Base-by-base conservation (phyloP, 1,140 invertebrate genomes). In the Drosophila subobscura region DNA sequence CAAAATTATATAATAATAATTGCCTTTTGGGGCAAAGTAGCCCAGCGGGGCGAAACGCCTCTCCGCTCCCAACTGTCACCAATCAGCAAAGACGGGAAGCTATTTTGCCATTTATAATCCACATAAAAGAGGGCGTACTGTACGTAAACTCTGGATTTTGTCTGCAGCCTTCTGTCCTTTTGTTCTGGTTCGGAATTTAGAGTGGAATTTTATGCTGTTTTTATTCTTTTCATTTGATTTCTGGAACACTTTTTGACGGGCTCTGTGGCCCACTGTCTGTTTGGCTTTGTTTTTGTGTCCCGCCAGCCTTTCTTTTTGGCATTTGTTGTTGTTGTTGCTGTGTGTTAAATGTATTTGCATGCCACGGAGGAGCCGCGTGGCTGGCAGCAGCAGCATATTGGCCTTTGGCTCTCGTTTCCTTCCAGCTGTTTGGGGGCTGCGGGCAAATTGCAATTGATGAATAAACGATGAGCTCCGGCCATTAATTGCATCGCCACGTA, bases 391-490 rank as follows among this genome's bases (percentile, higher is more conserved):
- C n/a, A n/a, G n/a, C n/a, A n/a, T 49, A 12, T 40, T 50, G 22
- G 20, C 8, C 46, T 27, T 50, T 61, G 51, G 65, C 42, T 71
- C 40, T 57, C n/a, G n/a, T 56, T 57, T 52, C 37, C 40, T 60
- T 55, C 60, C 55, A 64, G 44, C 67, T 67, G 67, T 52, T 60
- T 70, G n/a, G n/a, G 54, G 49, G 53, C 64, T 44, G 55, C 49
- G 60, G 46, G 71, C 57, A 54, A 72, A 66, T 53, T 73, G 79
- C 79, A 78, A 83, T 78, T 74, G 70, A 78, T 83, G 64, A 78
- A 83, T 74, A 70, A 83, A 54, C 59, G 58, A 55, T 67, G 65
- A 67, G 52, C 53, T 65, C 5, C 10, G 49, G 51, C 42, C 58
- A 81, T 83, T 81, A 81, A 81, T 74, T 77, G 68, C 33, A 77